These are phyloP conservation scores for Clusia tigrina DNA, from an alignment of 2,888 invertebrate species.

Conservation along the genomic window DNA sequence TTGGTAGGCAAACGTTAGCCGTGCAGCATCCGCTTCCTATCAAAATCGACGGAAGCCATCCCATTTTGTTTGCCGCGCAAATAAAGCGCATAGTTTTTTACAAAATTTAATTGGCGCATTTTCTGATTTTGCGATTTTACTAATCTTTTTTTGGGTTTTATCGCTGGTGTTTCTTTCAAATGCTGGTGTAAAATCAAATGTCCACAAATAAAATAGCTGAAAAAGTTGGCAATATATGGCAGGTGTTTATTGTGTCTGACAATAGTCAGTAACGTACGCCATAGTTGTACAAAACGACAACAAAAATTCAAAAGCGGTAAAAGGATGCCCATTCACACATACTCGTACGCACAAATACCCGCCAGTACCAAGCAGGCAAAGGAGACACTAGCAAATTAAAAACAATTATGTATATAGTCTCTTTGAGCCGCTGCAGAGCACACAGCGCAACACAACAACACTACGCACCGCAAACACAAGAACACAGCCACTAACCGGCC, in stretches of 20 bases:
- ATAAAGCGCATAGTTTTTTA: slow-evolving; percentile 13
- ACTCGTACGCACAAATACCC: background rate
- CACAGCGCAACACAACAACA: slow-evolving; percentile 28
- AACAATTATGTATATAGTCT: slow-evolving; percentile 9
- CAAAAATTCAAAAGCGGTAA: no score
- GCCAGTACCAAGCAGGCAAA: no score
- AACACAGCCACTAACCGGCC: no score
- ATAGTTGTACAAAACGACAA: no score
- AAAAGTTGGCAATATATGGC: no score
- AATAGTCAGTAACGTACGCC: no score
- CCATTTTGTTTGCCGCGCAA: slow-evolving; percentile 24
- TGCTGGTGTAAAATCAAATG: no score
- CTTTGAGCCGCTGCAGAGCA: background rate
- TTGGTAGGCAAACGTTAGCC: slow-evolving; percentile 48
- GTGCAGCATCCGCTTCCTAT: slow-evolving; percentile 51
- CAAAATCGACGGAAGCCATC: slow-evolving; percentile 25
- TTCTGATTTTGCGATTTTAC: no score
- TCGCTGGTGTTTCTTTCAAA: no score
- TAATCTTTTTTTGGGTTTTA: no score
- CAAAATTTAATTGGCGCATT: slow-evolving; percentile 15
- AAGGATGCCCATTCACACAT: background rate
- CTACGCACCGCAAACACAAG: slow-evolving; percentile 13
- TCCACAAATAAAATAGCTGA: no score
- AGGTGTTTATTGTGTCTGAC: no score
- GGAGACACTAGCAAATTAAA: background rate